Evolutionary conservation across 30 jellyfish, hydroid and myxozoan species (phyloP).

Genomic region (Aurelia coerulea): DNA sequence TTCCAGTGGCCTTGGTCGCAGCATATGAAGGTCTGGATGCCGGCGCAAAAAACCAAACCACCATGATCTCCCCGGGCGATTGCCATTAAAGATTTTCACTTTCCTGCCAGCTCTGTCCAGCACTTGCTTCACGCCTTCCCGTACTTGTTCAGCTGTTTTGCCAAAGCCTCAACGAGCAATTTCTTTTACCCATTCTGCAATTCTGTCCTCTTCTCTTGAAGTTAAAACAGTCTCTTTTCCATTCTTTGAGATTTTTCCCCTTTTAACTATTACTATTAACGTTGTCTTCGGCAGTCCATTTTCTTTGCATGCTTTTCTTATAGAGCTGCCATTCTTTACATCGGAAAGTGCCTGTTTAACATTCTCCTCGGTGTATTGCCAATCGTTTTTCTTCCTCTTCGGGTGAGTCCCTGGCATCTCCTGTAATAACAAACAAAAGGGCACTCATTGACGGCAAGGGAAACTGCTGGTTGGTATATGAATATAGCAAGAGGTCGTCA

Average conservation of each 20-base stretch:
- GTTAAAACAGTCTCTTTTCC: neutral
- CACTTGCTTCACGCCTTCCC: conserved; percentile 17
- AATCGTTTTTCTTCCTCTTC: too few relatives aligned
- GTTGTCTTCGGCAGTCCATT: neutral
- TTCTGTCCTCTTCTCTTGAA: conserved; percentile 6
- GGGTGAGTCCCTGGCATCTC: too few relatives aligned
- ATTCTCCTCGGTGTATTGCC: neutral
- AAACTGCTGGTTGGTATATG: too few relatives aligned
- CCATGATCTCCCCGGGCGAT: conserved; percentile 17
- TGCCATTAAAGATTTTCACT: neutral
- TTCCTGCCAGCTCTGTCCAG: conserved; percentile 13
- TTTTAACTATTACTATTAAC: neutral
- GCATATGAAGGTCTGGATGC: conserved; percentile 14
- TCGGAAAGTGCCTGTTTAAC: neutral
- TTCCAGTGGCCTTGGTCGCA: conserved; percentile 1
- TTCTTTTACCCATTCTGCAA: conserved; percentile 32
- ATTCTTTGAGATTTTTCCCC: neutral
- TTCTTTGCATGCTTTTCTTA: neutral
- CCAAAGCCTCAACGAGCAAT: conserved; percentile 12
- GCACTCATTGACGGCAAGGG: too few relatives aligned
- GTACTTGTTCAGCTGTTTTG: neutral
- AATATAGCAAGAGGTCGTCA: too few relatives aligned
- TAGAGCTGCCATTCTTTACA: neutral
- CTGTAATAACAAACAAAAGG: too few relatives aligned
- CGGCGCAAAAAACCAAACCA: neutral